phyloP scores from a whole-genome alignment of 1,140 invertebrate species.

The Cecropterus lyciades region DNA sequence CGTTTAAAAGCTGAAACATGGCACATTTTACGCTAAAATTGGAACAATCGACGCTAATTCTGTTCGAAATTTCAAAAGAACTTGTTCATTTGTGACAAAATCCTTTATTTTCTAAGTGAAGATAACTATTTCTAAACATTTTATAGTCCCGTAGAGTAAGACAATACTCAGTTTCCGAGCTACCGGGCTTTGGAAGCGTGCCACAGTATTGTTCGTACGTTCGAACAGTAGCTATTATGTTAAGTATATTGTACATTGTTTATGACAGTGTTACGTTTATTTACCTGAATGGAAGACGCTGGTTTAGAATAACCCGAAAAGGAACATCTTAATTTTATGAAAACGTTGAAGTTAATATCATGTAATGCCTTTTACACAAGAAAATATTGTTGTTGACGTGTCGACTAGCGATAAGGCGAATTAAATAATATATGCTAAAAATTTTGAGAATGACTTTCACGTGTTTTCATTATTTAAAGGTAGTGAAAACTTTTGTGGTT shows the following conservation, averaged over 20 bases:
- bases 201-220: conserved; percentile 26
- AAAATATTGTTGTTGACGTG: too few species aligned
- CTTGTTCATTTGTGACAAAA: conserved; percentile 6
- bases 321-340: too few species aligned
- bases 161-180: conserved; percentile 31
- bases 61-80: conserved; percentile 14
- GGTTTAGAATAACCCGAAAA: neutral
- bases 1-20: neutral
- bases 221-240: conserved; percentile 32
- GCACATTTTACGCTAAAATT: neutral
- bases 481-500: too few species aligned
- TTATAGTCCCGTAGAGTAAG: conserved; percentile 16
- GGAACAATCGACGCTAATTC: conserved; percentile 6
- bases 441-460: too few species aligned
- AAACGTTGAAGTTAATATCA: too few species aligned
- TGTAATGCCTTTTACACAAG: too few species aligned
- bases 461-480: too few species aligned
- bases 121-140: conserved; percentile 23
- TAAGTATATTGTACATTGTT: conserved; percentile 23
- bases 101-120: conserved; percentile 11
- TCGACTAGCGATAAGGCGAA: too few species aligned
- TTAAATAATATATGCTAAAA: too few species aligned
- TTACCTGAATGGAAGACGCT: conserved; percentile 3
- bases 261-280: conserved; percentile 9
- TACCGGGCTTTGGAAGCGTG: conserved; percentile 33